Percentiles rank a stretch among this genome's conserved stretches.
These are phyloP conservation scores for Alethe castanea DNA, from an alignment of 2,113 vertebrate species.

Conservation along the genomic window DNA sequence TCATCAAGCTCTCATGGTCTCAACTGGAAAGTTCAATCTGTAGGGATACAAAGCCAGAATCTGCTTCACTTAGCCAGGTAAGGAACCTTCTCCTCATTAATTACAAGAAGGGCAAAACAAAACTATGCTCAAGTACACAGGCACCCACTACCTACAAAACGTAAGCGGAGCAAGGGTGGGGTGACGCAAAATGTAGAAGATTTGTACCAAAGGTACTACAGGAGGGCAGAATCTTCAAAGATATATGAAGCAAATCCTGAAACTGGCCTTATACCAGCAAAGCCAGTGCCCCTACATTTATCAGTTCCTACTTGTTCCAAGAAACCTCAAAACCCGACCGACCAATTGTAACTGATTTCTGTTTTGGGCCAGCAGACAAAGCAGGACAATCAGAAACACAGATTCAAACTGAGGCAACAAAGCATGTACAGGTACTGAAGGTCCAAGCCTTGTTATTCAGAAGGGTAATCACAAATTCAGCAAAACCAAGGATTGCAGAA, in stretches of 20 bases:
- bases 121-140: not conserved
- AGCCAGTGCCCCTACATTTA: not conserved
- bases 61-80: fast-evolving
- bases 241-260: not conserved
- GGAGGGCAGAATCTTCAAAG: not conserved
- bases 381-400: not conserved
- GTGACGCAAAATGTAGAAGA: not conserved
- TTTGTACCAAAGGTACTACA: not conserved
- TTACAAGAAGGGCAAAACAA: not conserved
- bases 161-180: not conserved
- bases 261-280: not conserved
- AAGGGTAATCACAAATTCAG: not conserved
- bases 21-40: not conserved
- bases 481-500: not conserved
- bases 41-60: not conserved
- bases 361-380: not conserved
- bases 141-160: not conserved
- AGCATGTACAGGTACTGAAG: not conserved
- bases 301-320: not conserved
- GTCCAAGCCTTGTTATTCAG: not conserved
- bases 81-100: not conserved
- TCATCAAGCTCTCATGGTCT: not conserved
- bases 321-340: not conserved
- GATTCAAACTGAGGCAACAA: not conserved
- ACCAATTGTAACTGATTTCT: not conserved